These are phyloP conservation scores for Artemia sinica DNA, from an alignment of 2,888 invertebrate species.

Conservation along the genomic window DNA sequence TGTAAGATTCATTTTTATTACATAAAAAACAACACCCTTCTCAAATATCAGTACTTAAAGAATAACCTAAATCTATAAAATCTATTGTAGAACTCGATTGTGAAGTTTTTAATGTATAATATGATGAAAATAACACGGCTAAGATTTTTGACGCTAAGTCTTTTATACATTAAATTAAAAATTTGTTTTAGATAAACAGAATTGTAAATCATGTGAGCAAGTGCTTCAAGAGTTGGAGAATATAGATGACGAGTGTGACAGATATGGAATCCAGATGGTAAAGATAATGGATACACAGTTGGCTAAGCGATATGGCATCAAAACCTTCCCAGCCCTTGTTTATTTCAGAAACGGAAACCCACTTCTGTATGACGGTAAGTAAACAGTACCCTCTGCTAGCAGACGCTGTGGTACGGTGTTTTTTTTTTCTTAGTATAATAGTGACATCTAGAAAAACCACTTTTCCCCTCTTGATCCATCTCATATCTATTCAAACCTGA, in stretches of 20 bases:
- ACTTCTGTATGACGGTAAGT: constrained; percentile 51
- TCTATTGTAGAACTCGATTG: no score
- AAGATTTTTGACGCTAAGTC: no score
- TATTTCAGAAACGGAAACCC: constrained; percentile 79
- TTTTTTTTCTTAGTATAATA: no score
- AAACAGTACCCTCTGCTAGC: neutral
- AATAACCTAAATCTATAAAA: neutral
- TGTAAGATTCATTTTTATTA: no score
- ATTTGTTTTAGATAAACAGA: constrained; percentile 52
- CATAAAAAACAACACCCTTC: no score
- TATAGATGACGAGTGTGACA: constrained; percentile 77
- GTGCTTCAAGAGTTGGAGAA: constrained; percentile 70
- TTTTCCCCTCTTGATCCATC: no score
- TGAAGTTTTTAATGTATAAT: no score
- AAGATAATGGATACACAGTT: constrained; percentile 77
- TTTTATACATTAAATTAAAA: neutral
- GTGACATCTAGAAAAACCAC: no score
- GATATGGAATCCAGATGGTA: constrained; percentile 81
- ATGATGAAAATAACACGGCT: no score
- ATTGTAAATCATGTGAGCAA: constrained; percentile 77
- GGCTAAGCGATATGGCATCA: constrained; percentile 80
- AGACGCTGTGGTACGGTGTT: no score
- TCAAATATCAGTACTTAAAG: no score
- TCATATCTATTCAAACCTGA: no score
- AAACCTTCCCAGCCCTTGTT: constrained; percentile 79